These are phyloP conservation scores for Vespertilio murinus DNA, from an alignment of 2,797 vertebrate genomes.

Conservation along the genomic window DNA sequence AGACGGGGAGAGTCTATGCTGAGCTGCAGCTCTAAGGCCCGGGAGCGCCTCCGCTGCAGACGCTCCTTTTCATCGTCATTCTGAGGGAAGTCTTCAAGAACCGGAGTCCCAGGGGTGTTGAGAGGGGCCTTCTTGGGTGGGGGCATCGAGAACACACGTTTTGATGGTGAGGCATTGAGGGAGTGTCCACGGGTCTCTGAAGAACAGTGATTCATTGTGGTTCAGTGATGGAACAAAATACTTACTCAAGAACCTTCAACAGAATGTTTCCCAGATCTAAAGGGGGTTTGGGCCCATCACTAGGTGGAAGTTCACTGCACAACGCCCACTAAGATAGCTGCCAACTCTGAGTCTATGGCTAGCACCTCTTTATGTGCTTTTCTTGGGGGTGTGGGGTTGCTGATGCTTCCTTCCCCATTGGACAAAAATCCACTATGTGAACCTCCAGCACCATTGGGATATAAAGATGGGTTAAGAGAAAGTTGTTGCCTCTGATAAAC, in stretches of 20 bases:
- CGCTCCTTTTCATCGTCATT: slow-evolving; percentile 95
- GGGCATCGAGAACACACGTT: slow-evolving; percentile 79
- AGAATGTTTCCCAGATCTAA: not conserved
- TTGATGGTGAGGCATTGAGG: slow-evolving; percentile 61
- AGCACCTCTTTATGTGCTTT: not conserved
- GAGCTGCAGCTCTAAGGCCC: slow-evolving; percentile 88
- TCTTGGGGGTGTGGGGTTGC: not conserved
- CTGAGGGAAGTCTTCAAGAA: slow-evolving; percentile 87
- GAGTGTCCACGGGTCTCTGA: slow-evolving; percentile 81
- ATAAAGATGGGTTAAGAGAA: not conserved
- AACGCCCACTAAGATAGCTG: not conserved
- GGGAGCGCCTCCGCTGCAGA: slow-evolving; percentile 90
- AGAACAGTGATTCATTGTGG: slow-evolving; percentile 84
- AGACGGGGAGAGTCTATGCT: slow-evolving; percentile 82
- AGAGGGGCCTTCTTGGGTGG: slow-evolving; percentile 70
- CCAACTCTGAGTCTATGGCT: not conserved
- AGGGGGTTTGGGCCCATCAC: not conserved
- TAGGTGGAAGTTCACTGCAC: not conserved
- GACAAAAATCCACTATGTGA: not conserved
- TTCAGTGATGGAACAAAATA: not conserved
- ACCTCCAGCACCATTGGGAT: not conserved
- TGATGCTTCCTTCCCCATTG: not conserved
- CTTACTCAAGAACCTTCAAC: slow-evolving; percentile 10
- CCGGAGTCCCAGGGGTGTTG: slow-evolving; percentile 83
- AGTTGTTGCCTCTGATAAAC: not conserved